A percentile compares a stretch with the other conserved stretches of the same genome.
Conservation (phyloP, 2,888 invertebrate species). For the Rhogogaster chlorosoma region DNA sequence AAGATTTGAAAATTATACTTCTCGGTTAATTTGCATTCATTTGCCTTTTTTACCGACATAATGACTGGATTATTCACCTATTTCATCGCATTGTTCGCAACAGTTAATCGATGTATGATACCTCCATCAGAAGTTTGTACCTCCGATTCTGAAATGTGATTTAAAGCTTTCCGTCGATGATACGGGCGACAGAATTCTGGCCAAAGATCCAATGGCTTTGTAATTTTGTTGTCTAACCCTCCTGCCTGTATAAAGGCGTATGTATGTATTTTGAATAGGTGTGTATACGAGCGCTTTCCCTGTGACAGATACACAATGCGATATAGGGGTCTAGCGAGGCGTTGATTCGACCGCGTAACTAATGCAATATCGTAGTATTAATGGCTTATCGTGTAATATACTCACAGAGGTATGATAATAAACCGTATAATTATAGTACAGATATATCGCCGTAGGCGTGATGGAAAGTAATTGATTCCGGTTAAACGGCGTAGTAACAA, state of each 20-base stretch:
- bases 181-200: background rate
- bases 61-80: no score
- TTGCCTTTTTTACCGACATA: no score
- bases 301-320: constrained; percentile 2
- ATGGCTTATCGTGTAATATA: constrained; percentile 8
- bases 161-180: background rate
- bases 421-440: background rate
- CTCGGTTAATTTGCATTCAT: no score
- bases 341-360: constrained; percentile 10
- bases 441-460: background rate
- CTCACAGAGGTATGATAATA: background rate
- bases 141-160: background rate
- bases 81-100: background rate
- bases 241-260: background rate
- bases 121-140: background rate
- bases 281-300: background rate
- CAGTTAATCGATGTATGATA: background rate
- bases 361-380: constrained; percentile 25
- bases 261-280: background rate
- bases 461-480: background rate
- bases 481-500: background rate
- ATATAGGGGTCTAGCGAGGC: background rate
- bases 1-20: no score
- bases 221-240: background rate
- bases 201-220: background rate